A percentile compares a stretch with the other conserved stretches of the same genome.
phyloP scores from a whole-genome alignment of 2,888 invertebrate species.

The Thumatha senex region DNA sequence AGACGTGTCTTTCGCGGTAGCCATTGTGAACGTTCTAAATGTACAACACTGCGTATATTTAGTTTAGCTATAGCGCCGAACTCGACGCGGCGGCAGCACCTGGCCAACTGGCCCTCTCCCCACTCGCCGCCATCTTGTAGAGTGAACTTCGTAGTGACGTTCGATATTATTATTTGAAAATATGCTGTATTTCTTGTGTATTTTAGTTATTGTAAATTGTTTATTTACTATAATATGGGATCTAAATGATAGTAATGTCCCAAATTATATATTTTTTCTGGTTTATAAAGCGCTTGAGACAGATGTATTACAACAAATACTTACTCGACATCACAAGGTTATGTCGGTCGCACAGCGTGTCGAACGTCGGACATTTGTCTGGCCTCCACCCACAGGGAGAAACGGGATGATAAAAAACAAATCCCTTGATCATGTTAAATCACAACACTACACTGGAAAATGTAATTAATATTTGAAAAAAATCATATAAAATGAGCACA shows the following conservation, averaged over 20 bases:
- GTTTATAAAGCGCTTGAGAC: slow-evolving; percentile 28
- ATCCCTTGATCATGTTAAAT: slow-evolving; percentile 60
- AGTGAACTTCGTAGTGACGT: slow-evolving; percentile 77
- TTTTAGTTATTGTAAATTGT: slow-evolving; percentile 36
- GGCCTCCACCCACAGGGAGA: slow-evolving; percentile 76
- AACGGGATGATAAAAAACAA: slow-evolving; percentile 67
- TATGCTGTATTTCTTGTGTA: slow-evolving; percentile 52
- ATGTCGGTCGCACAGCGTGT: slow-evolving; percentile 73
- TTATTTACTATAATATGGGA: slow-evolving; percentile 26
- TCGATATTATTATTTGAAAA: slow-evolving; percentile 76
- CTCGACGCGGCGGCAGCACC: slow-evolving; percentile 85
- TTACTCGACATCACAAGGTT: slow-evolving; percentile 78
- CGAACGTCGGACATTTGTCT: slow-evolving; percentile 77
- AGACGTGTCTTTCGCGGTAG: slow-evolving; percentile 95
- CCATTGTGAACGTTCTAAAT: slow-evolving; percentile 88
- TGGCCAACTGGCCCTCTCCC: slow-evolving; percentile 83
- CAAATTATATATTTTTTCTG: slow-evolving; percentile 18
- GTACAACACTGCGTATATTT: slow-evolving; percentile 83
- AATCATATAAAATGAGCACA: slow-evolving; percentile 59
- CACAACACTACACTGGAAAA: slow-evolving; percentile 60
- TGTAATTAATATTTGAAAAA: slow-evolving; percentile 51
- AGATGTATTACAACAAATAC: slow-evolving; percentile 65
- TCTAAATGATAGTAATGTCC: slow-evolving; percentile 18
- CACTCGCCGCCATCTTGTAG: slow-evolving; percentile 82
- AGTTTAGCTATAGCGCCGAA: slow-evolving; percentile 83